Conservation (phyloP, 2,113 vertebrate species). For the Urocynchramus pylzowi region DNA sequence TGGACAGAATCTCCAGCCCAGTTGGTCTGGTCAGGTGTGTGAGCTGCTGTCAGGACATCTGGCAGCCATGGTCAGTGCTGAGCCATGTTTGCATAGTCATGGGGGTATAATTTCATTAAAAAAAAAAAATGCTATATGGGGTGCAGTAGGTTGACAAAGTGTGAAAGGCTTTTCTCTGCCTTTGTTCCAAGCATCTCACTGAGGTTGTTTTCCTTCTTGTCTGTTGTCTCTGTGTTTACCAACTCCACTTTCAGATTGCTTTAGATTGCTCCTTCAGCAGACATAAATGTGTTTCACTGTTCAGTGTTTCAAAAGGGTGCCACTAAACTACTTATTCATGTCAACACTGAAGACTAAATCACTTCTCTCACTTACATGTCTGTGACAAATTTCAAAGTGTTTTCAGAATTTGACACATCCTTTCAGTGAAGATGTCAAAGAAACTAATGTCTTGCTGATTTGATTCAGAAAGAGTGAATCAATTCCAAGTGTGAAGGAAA, state of each 20-base stretch:
- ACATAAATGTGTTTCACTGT: not conserved
- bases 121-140: not conserved
- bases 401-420: not conserved
- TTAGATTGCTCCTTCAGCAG: not conserved
- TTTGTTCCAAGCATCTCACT: not conserved
- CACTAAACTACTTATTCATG: slow-evolving; percentile 20
- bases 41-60: not conserved
- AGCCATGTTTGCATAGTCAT: not conserved
- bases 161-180: not conserved
- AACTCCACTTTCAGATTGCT: not conserved
- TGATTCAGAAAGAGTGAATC: slow-evolving; percentile 27
- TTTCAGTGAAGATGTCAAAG: slow-evolving; percentile 12
- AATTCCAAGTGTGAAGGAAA: not conserved
- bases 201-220: not conserved
- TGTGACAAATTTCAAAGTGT: slow-evolving; percentile 22
- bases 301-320: slow-evolving; percentile 7
- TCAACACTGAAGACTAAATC: slow-evolving; percentile 37
- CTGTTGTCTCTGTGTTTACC: not conserved
- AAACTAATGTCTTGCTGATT: slow-evolving; percentile 21
- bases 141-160: not conserved
- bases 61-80: not conserved
- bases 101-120: not conserved
- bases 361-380: slow-evolving; percentile 9
- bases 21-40: not conserved
- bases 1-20: not conserved